Evolutionary conservation across 2,888 invertebrate species (phyloP).

Genomic region (Cryptus viduatorius): DNA sequence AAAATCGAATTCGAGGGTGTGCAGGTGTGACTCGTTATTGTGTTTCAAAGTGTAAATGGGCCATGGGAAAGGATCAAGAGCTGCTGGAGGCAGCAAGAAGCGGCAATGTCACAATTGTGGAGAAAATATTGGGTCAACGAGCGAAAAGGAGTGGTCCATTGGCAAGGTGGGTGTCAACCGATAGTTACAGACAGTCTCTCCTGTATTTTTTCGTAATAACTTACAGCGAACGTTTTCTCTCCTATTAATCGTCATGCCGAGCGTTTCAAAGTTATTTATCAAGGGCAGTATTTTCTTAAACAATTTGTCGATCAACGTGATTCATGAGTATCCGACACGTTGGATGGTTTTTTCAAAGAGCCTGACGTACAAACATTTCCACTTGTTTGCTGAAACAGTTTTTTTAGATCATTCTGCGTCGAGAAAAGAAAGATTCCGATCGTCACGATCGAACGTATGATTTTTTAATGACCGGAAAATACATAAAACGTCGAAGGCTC

Average conservation of each 20-base stretch:
- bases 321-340: neutral
- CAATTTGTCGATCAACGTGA: neutral
- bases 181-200: conserved; percentile 48
- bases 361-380: conserved; percentile 14
- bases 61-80: conserved; percentile 98
- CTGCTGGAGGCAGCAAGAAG: conserved; percentile 97
- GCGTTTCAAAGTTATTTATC: neutral
- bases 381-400: conserved; percentile 52
- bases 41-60: conserved; percentile 83
- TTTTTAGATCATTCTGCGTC: conserved; percentile 3
- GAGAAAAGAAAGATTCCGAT: neutral
- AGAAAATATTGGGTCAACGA: conserved; percentile 95
- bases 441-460: neutral
- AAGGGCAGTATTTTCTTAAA: neutral
- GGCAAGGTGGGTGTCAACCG: conserved; percentile 91
- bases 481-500: neutral
- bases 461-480: neutral
- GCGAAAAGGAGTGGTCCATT: conserved; percentile 97
- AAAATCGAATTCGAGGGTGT: conserved; percentile 78
- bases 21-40: conserved; percentile 70
- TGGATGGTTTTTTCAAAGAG: neutral
- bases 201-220: conserved; percentile 35
- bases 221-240: neutral
- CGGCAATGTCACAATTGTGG: conserved; percentile 95
- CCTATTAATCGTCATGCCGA: neutral